Evolutionary conservation across 92 coral and sea anemone genomes (phyloP), one percentile per base, ranked within the genome.

Genomic region (Chrysogorgia sp.): DNA sequence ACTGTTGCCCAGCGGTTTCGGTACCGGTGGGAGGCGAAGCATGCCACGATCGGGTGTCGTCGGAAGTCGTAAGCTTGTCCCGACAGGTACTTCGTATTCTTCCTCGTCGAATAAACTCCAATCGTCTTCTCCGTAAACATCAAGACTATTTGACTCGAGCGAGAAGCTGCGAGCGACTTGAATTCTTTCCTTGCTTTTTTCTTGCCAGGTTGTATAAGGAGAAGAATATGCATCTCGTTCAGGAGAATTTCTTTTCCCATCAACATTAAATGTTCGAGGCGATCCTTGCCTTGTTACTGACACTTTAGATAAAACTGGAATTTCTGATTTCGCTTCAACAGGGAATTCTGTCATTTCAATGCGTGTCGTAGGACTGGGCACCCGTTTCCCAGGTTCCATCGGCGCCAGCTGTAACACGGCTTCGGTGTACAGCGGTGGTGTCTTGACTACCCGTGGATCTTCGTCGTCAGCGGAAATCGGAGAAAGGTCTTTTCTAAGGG

Each of bases 11-110:
- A 67, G 30, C 7, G 74, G 74, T 67, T 43, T 67, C 8, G 74
- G 74, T 7, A 67, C 57, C 56, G 74, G 74, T 2, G 74, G 74
- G n/a, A 67, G 31, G 32, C 74, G 74, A 67, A 67, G 59, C 59
- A 52, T 52, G 6, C 59, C 59, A 20, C 4, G 8, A 23, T 23
- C 59, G 21, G 59, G 59, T 21, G 74, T 29, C 12, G 74, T 67
- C 57, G 74, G 74, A 40, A 67, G 74, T 21, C 56, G 74, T 67
- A 67, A 43, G 34, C 55, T 37, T 37, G 21, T 33, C 7, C 40
- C 43, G 32, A 24, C 30, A 7, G 74, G 74, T n/a, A 40, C 49
- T 47, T 30, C 19, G 57, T 35, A 28, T 0, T 67, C 55, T 40
- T 67, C 74, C 3, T 40, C 48, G 49, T 40, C 74, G 21, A 67